Evolutionary conservation across 2,113 vertebrate species (phyloP), one percentile per base, ranked within the genome.

Genomic region (Heterocephalus glaber): DNA sequence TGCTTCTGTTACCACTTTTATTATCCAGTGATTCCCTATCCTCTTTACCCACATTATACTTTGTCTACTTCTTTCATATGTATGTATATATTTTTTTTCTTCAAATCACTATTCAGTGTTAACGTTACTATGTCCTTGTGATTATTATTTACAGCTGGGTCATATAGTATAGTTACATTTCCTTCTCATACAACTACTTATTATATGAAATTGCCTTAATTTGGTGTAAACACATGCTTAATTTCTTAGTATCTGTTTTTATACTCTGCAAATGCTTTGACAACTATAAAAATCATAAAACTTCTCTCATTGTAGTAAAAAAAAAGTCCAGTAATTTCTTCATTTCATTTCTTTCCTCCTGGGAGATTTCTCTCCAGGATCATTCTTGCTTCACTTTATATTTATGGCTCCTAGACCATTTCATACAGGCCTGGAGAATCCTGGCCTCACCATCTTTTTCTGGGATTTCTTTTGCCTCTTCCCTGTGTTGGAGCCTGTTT

Each of bases 221-320:
- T 84, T 77, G 63, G 9, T 85, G 9, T 65, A 17, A 24, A 2
- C 28, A 44, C n/a, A 54, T 47, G 47, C 65, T 90, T 95, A 60
- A 16, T 96, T 89, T 91, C 72, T 91, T 88, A 76, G 26, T 65
- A n/a, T 70, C 35, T 82, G 1, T 93, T n/a, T 85, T n/a, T 77
- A 54, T 84, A 80, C 17, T 54, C 68, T 74, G 60, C 24, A 92
- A 30, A 81, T 74, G 24, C 41, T 87, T 70, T 96, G 66, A 72
- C 44, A 87, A 63, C 65, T 94, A 6, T 95, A 60, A 93, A n/a
- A 72, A 80, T 74, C 54, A 76, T 54, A 58, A 92, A 89, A 47
- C 38, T 76, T 14, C 19, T 86, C 28, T 83, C 8, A 60, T 41
- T 81, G 88, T 33, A 56, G 58, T 89, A 90, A 76, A 89, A 76